These are phyloP conservation scores for zebrafish (Danio rerio) DNA, from an alignment of 2,113 vertebrate genomes.

Conservation along the genomic window DNA sequence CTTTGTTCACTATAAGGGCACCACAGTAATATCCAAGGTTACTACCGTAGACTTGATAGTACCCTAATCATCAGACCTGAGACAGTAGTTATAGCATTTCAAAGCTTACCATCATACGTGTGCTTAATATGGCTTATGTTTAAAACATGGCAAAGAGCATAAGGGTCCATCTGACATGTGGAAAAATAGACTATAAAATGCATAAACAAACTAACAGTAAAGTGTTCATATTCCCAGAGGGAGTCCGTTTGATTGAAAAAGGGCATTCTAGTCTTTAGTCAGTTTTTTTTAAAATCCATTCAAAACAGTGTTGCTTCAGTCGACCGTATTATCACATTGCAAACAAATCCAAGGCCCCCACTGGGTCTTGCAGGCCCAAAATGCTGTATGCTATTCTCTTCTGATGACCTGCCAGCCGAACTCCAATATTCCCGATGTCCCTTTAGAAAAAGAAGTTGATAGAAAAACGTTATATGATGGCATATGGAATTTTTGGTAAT, in stretches of 20 bases:
- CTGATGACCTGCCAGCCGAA: conserved; percentile 92
- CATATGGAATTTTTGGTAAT: neutral
- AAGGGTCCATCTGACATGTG: conserved; percentile 12
- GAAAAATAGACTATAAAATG: conserved; percentile 36
- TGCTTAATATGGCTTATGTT: conserved; percentile 32
- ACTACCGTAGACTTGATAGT: conserved; percentile 15
- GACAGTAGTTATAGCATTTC: neutral
- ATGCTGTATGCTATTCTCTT: conserved; percentile 94
- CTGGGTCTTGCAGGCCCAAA: conserved; percentile 89
- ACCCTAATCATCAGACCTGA: conserved; percentile 19
- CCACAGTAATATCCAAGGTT: conserved; percentile 19
- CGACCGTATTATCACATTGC: conserved; percentile 69
- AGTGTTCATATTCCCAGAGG: conserved; percentile 27
- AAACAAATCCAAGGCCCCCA: conserved; percentile 81
- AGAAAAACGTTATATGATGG: neutral
- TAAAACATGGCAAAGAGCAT: neutral
- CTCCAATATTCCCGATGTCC: conserved; percentile 89
- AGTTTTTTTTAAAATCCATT: conserved; percentile 21
- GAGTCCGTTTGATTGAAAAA: conserved; percentile 17
- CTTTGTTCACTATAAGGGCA: neutral
- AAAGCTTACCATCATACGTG: conserved; percentile 9
- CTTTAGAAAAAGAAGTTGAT: conserved; percentile 68
- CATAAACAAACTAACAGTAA: conserved; percentile 37
- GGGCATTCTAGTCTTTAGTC: neutral
- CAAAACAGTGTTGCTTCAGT: neutral